Evolutionary conservation across 2,888 invertebrate species (phyloP).

Genomic region (Dynastes maya): DNA sequence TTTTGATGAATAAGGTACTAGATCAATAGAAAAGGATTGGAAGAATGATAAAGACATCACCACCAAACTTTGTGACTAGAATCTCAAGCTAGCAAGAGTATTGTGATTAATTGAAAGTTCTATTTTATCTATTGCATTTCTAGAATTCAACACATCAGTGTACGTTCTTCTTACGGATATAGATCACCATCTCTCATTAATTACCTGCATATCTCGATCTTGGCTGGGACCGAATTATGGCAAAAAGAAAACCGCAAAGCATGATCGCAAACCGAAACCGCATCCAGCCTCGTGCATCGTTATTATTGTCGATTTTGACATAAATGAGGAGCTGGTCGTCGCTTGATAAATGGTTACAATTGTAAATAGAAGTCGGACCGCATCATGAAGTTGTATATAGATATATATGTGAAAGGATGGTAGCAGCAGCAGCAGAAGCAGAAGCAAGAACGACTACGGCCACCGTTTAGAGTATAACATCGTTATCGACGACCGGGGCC

Average conservation of each 20-base stretch:
- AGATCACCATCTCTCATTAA: conserved; percentile 1
- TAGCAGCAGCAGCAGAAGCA: neutral
- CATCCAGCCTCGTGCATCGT: neutral
- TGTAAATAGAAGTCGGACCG: conserved; percentile 22
- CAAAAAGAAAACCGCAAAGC: conserved; percentile 1
- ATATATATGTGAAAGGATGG: too few species aligned
- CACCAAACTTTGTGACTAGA: too few species aligned
- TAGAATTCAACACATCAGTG: too few species aligned
- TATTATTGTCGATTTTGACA: conserved; percentile 29
- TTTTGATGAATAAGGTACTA: too few species aligned
- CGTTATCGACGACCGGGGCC: neutral
- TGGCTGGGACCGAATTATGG: neutral
- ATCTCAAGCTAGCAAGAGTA: too few species aligned
- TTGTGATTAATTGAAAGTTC: too few species aligned
- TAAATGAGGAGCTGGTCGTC: conserved; percentile 10
- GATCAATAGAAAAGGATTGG: too few species aligned
- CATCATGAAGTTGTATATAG: neutral
- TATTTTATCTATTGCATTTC: too few species aligned
- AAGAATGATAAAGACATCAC: too few species aligned
- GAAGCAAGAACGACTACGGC: neutral
- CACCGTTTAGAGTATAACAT: neutral
- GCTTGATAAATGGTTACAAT: conserved; percentile 10
- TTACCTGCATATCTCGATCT: too few species aligned
- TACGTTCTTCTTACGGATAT: too few species aligned
- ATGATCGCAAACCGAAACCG: neutral